phyloP scores from a whole-genome alignment of 2,888 invertebrate species.

The Vesta saturnalis region DNA sequence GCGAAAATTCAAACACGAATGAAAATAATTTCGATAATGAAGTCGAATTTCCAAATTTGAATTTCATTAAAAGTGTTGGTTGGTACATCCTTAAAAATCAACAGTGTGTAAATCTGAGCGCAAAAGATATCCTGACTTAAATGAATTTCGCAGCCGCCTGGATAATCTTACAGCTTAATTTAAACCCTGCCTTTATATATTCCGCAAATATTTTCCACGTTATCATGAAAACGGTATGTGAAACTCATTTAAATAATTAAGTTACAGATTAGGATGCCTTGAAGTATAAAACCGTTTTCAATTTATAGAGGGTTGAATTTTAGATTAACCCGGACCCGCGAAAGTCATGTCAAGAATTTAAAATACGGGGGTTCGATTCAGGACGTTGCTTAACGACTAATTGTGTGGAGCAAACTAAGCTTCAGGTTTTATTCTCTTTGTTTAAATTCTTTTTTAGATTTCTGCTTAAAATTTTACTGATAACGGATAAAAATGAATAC shows the following conservation, averaged over 20 bases:
- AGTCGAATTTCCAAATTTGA: no score
- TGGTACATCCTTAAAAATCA: conserved; percentile 17
- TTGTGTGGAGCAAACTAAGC: conserved; percentile 30
- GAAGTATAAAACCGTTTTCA: conserved; percentile 19
- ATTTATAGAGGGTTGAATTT: conserved; percentile 21
- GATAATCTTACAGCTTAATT: conserved; percentile 31
- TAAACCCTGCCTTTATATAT: conserved; percentile 29
- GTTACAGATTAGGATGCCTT: no score
- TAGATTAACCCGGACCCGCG: conserved; percentile 41
- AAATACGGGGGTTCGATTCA: conserved; percentile 37
- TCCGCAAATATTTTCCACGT: neutral
- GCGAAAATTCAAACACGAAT: no score
- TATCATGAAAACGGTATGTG: conserved; percentile 11
- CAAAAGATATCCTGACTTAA: conserved; percentile 17
- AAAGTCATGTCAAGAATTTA: conserved; percentile 43
- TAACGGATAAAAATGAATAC: neutral
- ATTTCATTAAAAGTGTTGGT: conserved; percentile 6
- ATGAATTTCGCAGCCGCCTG: conserved; percentile 31
- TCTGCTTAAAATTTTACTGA: neutral
- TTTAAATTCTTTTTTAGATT: conserved; percentile 7
- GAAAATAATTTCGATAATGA: no score
- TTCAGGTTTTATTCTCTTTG: conserved; percentile 22
- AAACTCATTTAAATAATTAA: conserved; percentile 12
- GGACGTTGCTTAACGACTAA: conserved; percentile 36
- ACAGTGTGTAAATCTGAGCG: conserved; percentile 26